A percentile compares a stretch with the other conserved stretches of the same genome.
Conservation (phyloP, 2,797 vertebrate genomes). For the Mustela erminea region DNA sequence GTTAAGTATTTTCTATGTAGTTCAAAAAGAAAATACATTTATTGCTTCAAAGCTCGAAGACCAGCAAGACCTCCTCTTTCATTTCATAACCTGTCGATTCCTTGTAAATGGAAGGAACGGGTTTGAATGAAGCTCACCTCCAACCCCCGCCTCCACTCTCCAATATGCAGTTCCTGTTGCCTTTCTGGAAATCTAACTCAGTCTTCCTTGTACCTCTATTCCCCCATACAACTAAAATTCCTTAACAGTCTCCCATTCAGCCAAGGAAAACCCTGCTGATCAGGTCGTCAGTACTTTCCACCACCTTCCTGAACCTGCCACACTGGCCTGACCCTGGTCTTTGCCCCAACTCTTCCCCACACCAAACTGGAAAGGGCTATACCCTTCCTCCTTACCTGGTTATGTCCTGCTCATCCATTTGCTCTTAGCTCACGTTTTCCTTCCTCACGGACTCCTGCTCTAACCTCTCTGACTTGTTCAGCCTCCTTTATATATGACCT, state of each 20-base stretch:
- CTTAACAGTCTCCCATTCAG: background rate
- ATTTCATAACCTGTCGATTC: background rate
- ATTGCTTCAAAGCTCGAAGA: conserved; percentile 29
- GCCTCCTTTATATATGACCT: background rate
- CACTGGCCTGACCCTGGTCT: background rate
- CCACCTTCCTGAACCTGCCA: background rate
- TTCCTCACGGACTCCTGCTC: background rate
- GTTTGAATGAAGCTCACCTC: background rate
- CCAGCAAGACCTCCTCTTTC: background rate
- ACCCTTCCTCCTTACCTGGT: background rate
- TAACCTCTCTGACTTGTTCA: background rate
- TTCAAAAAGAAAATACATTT: conserved; percentile 25
- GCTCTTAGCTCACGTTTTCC: background rate
- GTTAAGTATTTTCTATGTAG: background rate
- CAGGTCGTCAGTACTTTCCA: background rate
- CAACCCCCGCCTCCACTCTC: background rate
- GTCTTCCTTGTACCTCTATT: background rate
- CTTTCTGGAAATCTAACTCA: background rate
- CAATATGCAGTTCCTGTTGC: background rate
- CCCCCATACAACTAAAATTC: background rate
- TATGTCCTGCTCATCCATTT: background rate
- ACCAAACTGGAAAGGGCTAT: background rate
- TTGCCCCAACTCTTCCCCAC: background rate
- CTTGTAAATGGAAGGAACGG: background rate
- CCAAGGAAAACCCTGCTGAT: background rate